These are phyloP conservation scores for Onychomys torridus DNA, from an alignment of 2,797 vertebrate genomes.

Conservation along the genomic window DNA sequence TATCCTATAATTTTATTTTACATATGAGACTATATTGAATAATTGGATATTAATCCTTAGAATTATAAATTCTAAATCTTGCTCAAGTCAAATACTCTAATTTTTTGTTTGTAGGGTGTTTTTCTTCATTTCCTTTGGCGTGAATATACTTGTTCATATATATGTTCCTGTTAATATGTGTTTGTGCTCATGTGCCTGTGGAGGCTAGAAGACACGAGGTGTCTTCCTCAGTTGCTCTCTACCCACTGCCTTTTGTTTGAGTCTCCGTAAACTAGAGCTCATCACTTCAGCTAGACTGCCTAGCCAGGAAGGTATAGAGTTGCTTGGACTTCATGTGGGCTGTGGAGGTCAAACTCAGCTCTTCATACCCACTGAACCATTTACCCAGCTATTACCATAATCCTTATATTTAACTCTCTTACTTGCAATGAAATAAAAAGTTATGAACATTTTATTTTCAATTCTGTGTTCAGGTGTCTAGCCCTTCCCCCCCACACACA, in stretches of 20 bases:
- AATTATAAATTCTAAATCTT: conserved; percentile 34
- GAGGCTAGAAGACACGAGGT: background rate
- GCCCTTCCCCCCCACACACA: background rate
- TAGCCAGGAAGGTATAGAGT: background rate
- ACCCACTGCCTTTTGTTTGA: background rate
- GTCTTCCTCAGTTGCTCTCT: background rate
- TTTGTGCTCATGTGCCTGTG: background rate
- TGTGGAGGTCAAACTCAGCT: background rate
- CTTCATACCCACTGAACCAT: background rate
- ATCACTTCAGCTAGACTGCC: background rate
- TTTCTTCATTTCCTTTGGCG: background rate
- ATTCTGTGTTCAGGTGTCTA: background rate
- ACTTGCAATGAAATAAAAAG: background rate
- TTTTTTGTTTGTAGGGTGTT: background rate
- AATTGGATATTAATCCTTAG: background rate
- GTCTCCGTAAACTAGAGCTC: background rate
- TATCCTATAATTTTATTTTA: conserved; percentile 8
- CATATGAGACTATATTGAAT: background rate
- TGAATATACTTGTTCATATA: background rate
- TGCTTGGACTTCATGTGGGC: background rate
- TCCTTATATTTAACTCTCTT: background rate
- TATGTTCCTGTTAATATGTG: background rate
- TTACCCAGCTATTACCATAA: background rate
- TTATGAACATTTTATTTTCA: background rate
- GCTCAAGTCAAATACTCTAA: background rate